phyloP scores from a whole-genome alignment of 2,113 vertebrate genomes.

The Galeopterus variegatus region DNA sequence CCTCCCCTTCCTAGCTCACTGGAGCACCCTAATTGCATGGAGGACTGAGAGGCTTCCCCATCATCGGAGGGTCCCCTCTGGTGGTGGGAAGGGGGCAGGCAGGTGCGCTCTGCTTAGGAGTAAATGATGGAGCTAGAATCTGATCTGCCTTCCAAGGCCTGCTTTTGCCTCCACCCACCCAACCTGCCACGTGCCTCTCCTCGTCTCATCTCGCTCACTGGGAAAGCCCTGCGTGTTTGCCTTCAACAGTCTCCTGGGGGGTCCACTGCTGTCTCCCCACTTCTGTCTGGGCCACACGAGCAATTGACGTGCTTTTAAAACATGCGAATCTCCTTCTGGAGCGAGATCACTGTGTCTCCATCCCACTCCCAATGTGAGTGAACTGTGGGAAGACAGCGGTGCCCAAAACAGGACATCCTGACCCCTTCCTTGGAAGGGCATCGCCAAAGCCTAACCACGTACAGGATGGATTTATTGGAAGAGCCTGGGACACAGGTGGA shows the following conservation, averaged over 20 bases:
- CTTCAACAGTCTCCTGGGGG: neutral
- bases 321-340: neutral
- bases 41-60: neutral
- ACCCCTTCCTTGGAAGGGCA: neutral
- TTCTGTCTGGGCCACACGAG: neutral
- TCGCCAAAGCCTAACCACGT: rapidly evolving
- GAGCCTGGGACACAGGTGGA: neutral
- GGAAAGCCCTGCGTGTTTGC: neutral
- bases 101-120: neutral
- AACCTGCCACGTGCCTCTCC: neutral
- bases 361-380: neutral
- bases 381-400: neutral
- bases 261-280: neutral
- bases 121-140: neutral
- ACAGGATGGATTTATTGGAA: neutral
- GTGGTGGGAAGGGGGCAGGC: neutral
- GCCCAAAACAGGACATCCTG: neutral
- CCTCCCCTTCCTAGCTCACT: neutral
- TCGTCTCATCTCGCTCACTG: neutral
- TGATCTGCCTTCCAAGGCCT: neutral
- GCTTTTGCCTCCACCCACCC: neutral
- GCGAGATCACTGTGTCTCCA: rapidly evolving
- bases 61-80: neutral
- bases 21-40: neutral
- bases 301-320: neutral